phyloP scores from a whole-genome alignment of 2,113 vertebrate genomes.

The Pelmatolapia mariae region DNA sequence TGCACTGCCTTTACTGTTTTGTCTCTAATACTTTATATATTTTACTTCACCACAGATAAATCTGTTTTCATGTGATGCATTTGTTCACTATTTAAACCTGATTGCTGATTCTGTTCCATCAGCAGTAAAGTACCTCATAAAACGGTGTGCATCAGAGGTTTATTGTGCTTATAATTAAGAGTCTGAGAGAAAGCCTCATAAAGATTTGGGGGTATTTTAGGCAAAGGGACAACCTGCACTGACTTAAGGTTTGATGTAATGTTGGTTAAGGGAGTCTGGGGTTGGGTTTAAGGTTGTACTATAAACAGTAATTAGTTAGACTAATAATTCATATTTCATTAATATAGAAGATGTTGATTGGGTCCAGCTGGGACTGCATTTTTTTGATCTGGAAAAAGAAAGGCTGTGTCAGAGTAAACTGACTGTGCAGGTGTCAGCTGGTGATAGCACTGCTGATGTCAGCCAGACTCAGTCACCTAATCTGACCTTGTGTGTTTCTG shows the following conservation, averaged over 20 bases:
- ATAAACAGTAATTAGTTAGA: background rate
- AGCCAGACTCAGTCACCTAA: fast-evolving
- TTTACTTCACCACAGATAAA: background rate
- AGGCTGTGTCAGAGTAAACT: background rate
- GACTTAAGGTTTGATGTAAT: background rate
- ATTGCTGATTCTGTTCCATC: background rate
- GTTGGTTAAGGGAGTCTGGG: background rate
- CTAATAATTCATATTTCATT: background rate
- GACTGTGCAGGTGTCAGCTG: background rate
- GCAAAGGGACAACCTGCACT: fast-evolving
- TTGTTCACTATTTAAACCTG: background rate
- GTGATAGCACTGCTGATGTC: fast-evolving
- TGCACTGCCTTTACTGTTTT: fast-evolving
- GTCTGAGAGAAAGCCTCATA: background rate
- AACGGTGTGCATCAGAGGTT: fast-evolving
- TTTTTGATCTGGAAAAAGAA: background rate
- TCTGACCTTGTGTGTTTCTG: background rate
- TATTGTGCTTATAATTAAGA: background rate
- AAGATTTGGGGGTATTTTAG: background rate
- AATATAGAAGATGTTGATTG: background rate
- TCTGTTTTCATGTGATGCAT: background rate
- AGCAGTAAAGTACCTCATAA: background rate
- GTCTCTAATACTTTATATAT: background rate
- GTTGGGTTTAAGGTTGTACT: background rate
- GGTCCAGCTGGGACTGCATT: background rate